Conservation (phyloP, 2,888 invertebrate species). For the Euzophera pinguis region DNA sequence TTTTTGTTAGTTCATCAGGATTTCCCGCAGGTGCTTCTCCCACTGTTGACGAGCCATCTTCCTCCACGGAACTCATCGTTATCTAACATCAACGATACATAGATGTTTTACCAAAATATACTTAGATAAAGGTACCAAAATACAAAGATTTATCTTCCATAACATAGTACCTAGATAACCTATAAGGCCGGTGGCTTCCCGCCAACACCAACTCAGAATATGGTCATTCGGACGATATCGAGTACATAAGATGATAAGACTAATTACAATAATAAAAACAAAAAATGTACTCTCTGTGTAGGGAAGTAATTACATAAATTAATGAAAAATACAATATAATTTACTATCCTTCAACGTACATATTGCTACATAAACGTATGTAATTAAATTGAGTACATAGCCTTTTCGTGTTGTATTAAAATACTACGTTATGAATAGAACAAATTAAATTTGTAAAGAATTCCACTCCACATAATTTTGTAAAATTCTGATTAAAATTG, state of each 20-base stretch:
- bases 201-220: slow-evolving; percentile 28
- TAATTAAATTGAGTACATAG: too few species aligned
- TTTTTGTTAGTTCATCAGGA: slow-evolving; percentile 82
- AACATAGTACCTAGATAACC: slow-evolving; percentile 27
- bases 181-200: slow-evolving; percentile 35
- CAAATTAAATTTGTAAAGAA: too few species aligned
- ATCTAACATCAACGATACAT: slow-evolving; percentile 17
- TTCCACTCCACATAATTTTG: too few species aligned
- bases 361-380: not conserved
- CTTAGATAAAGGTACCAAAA: not conserved
- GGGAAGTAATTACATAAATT: too few species aligned
- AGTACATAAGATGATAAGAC: too few species aligned
- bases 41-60: slow-evolving; percentile 48
- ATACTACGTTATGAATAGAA: too few species aligned
- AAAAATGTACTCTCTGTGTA: too few species aligned
- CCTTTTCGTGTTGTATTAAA: too few species aligned
- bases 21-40: slow-evolving; percentile 67
- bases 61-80: slow-evolving; percentile 64
- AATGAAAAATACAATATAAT: too few species aligned
- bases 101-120: slow-evolving; percentile 12
- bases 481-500: slow-evolving; percentile 13
- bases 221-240: too few species aligned
- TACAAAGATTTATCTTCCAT: not conserved
- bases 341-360: not conserved
- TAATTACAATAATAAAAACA: too few species aligned